phyloP scores from a whole-genome alignment of 2,888 invertebrate species.

The Drosophila koepferae region DNA sequence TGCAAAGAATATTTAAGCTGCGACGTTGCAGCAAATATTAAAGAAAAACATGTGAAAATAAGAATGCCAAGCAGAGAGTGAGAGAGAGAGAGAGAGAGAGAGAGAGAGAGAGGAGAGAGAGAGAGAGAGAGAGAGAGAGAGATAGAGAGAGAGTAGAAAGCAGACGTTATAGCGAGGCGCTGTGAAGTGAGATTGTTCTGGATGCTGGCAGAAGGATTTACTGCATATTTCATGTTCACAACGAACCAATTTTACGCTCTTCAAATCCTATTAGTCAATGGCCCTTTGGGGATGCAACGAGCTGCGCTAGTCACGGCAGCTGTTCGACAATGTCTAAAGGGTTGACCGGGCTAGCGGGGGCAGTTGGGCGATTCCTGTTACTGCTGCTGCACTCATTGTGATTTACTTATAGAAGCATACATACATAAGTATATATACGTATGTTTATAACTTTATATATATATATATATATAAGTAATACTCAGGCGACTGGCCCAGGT shows the following conservation, averaged over 20 bases:
- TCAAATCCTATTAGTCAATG: slow-evolving; percentile 86
- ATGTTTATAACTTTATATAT: slow-evolving; percentile 3
- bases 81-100: neutral
- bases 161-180: neutral
- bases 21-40: slow-evolving; percentile 76
- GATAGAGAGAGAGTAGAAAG: neutral
- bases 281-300: slow-evolving; percentile 80
- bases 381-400: slow-evolving; percentile 69
- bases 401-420: slow-evolving; percentile 62
- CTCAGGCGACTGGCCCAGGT: slow-evolving; percentile 68
- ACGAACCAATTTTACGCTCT: slow-evolving; percentile 86
- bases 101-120: neutral
- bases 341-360: slow-evolving; percentile 45
- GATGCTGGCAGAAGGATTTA: slow-evolving; percentile 83
- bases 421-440: slow-evolving; percentile 21
- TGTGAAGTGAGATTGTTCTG: slow-evolving; percentile 40
- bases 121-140: neutral
- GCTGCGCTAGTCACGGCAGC: slow-evolving; percentile 66
- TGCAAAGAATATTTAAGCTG: slow-evolving; percentile 78
- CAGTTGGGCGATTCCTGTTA: slow-evolving; percentile 32
- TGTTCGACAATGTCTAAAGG: slow-evolving; percentile 71
- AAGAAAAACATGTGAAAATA: slow-evolving; percentile 72
- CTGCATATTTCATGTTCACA: slow-evolving; percentile 86
- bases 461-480: slow-evolving; percentile 61
- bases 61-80: slow-evolving; percentile 24